Evolutionary conservation across 2,888 invertebrate species (phyloP).

Genomic region (Xylota segnis): DNA sequence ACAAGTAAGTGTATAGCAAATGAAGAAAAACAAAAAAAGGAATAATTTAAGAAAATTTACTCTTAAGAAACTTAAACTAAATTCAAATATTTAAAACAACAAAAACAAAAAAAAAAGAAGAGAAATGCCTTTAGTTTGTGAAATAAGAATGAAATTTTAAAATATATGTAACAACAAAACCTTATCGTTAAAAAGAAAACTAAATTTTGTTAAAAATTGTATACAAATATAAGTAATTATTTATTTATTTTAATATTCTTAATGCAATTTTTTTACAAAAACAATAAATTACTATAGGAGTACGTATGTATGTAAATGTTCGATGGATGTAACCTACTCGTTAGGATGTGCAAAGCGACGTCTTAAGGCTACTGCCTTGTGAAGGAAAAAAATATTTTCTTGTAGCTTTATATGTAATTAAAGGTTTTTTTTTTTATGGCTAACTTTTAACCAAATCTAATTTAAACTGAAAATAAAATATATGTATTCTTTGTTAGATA

Average conservation of each 20-base stretch:
- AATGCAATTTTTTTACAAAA: slow-evolving; percentile 17
- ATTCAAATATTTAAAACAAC: slow-evolving; percentile 53
- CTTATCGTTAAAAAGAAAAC: slow-evolving; percentile 14
- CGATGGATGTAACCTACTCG: not conserved
- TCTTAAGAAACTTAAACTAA: slow-evolving; percentile 35
- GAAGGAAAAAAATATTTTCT: slow-evolving; percentile 1
- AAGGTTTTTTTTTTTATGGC: not conserved
- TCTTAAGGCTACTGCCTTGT: not conserved
- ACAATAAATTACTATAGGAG: not conserved
- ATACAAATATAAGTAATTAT: slow-evolving; percentile 14
- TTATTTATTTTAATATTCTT: slow-evolving; percentile 13
- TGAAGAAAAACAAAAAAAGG: slow-evolving; percentile 17
- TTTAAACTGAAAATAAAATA: not conserved
- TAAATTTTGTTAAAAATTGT: slow-evolving; percentile 18
- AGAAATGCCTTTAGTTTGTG: slow-evolving; percentile 68
- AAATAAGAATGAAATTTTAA: slow-evolving; percentile 38
- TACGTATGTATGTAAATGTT: not conserved
- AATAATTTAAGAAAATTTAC: slow-evolving; percentile 31
- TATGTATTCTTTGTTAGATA: slow-evolving; percentile 31
- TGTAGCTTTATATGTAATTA: slow-evolving; percentile 38
- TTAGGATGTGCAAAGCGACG: not conserved
- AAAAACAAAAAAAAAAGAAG: slow-evolving; percentile 18
- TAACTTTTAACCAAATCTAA: not conserved
- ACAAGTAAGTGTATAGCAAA: slow-evolving; percentile 65
- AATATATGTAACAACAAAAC: not conserved